Percentiles rank a stretch among this genome's conserved stretches.
phyloP scores from a whole-genome alignment of 2,888 invertebrate genomes.

The Penaeus monodon region DNA sequence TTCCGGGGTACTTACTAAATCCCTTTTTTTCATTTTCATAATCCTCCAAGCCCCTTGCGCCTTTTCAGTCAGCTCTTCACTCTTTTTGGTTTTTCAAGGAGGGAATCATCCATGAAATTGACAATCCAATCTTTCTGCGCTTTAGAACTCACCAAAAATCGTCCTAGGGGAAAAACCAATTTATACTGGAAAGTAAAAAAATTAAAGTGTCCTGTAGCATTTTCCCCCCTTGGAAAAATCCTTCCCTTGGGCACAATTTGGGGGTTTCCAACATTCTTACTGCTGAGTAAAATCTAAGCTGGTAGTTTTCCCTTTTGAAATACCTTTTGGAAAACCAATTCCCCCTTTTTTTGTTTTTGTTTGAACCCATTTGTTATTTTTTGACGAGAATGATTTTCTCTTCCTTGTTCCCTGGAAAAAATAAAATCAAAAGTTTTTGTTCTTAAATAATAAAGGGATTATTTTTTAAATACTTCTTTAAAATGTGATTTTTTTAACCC shows the following conservation, averaged over 20 bases:
- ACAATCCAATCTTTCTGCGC: conserved; percentile 82
- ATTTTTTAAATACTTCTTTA: too few relatives aligned
- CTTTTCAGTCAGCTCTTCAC: conserved; percentile 92
- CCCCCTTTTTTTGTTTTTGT: conserved; percentile 95
- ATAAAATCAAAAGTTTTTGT: not conserved
- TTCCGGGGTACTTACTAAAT: conserved; percentile 53
- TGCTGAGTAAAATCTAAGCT: conserved; percentile 84
- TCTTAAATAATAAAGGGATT: too few relatives aligned
- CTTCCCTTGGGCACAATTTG: conserved; percentile 62
- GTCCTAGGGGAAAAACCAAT: conserved; percentile 72
- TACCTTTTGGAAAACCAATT: conserved; percentile 97
- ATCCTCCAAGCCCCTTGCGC: conserved; percentile 96
- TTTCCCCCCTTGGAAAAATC: not conserved
- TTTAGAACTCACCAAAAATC: conserved; percentile 87
- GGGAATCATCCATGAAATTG: conserved; percentile 94
- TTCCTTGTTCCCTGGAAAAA: conserved; percentile 88
- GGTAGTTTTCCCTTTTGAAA: conserved; percentile 90
- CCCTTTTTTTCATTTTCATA: conserved; percentile 84
- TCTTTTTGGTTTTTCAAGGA: conserved; percentile 88
- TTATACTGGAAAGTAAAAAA: not conserved
- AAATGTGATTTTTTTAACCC: too few relatives aligned
- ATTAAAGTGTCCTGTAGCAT: not conserved
- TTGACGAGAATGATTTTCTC: conserved; percentile 97
- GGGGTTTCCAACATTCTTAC: conserved; percentile 70
- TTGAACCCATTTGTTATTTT: conserved; percentile 96